A percentile compares a stretch with the other conserved stretches of the same genome.
Evolutionary conservation across 2,797 vertebrate genomes (phyloP).

Genomic region (Bryconaethiops microstoma): DNA sequence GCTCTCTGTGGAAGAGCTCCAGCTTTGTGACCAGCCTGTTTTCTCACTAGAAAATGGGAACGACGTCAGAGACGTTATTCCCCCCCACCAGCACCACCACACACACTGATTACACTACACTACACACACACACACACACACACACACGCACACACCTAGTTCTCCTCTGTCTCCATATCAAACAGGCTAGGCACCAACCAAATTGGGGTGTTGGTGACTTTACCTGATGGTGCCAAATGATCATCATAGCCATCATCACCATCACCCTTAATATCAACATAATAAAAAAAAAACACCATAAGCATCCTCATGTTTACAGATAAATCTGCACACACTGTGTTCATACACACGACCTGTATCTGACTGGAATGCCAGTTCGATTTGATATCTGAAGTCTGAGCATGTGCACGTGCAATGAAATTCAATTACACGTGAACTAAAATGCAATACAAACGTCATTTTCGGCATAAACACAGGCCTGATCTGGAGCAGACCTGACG

Average conservation of each 20-base stretch:
- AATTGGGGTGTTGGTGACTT: not conserved
- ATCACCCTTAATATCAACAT: not conserved
- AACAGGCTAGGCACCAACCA: not conserved
- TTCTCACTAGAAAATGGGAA: conserved; percentile 12
- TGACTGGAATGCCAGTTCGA: not conserved
- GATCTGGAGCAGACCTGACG: not conserved
- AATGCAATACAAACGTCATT: too few species aligned
- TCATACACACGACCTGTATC: not conserved
- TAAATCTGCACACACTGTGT: not conserved
- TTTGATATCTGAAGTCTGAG: not conserved
- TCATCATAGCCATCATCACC: not conserved
- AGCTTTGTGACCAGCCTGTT: conserved; percentile 9
- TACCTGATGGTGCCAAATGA: not conserved
- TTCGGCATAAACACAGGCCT: too few species aligned
- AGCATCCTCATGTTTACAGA: not conserved
- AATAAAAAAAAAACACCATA: not conserved
- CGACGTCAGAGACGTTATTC: conserved; percentile 7
- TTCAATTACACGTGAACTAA: too few species aligned
- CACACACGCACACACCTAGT: not conserved
- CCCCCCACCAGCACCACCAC: not conserved
- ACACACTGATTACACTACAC: too few species aligned
- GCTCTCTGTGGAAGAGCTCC: not conserved
- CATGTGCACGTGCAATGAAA: too few species aligned
- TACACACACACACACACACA: too few species aligned
- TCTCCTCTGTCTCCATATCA: not conserved